phyloP scores from a whole-genome alignment of 2,797 vertebrate species.

The Rhyacichthys aspro region DNA sequence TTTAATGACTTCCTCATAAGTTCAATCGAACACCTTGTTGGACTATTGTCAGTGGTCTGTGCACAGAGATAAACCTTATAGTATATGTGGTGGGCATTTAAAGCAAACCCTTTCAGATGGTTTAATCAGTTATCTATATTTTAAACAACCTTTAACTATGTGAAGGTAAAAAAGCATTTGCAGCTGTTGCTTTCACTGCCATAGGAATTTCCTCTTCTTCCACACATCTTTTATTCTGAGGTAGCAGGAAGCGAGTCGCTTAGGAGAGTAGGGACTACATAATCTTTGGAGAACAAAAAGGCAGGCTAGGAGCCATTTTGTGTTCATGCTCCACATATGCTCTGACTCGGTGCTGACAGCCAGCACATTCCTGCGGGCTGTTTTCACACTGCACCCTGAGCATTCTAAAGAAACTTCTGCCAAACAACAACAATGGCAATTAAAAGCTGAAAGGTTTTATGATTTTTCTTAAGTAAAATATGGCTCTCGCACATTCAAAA shows the following conservation, averaged over 20 bases:
- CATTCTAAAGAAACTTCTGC: neutral
- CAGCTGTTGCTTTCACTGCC: too few species aligned
- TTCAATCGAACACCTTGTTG: too few species aligned
- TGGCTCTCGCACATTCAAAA: slow-evolving; percentile 4
- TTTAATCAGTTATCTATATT: too few species aligned
- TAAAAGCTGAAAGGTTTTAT: neutral
- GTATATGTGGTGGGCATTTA: too few species aligned
- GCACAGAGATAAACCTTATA: too few species aligned
- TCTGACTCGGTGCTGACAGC: slow-evolving; percentile 19
- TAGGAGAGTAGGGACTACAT: neutral
- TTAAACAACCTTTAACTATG: too few species aligned
- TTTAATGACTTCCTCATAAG: too few species aligned
- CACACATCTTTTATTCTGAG: slow-evolving; percentile 3
- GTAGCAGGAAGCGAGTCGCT: slow-evolving; percentile 14
- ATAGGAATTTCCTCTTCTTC: slow-evolving; percentile 6
- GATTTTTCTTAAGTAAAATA: neutral
- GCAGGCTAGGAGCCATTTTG: slow-evolving; percentile 17
- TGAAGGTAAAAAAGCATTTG: too few species aligned
- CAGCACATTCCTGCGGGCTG: slow-evolving; percentile 35
- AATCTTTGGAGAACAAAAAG: slow-evolving; percentile 6
- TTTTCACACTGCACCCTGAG: slow-evolving; percentile 11
- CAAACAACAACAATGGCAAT: neutral
- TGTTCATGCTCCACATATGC: slow-evolving; percentile 16
- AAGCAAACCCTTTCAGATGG: too few species aligned
- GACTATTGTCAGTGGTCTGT: too few species aligned